A percentile compares a stretch with the other conserved stretches of the same genome.
phyloP scores from a whole-genome alignment of 1,140 invertebrate species.

The honey bee (Apis mellifera) region Amel_HAv3.1 CM009936.2:9786501-9787000 shows the following conservation, averaged over 20 bases:
- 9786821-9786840: not conserved
- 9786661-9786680: not conserved
- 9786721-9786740: not conserved
- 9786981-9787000: not conserved
- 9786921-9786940: no score
- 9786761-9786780: not conserved
- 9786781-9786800: not conserved
- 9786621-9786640: not conserved
- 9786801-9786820: no score
- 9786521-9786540: not conserved
- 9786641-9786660: not conserved
- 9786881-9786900: not conserved
- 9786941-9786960: fast-evolving
- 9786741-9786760: not conserved
- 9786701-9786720: not conserved
- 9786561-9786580: not conserved
- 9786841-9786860: not conserved
- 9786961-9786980: not conserved
- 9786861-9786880: not conserved
- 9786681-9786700: no score
- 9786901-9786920: not conserved
- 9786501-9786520: not conserved
- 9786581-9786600: conserved; percentile 4
- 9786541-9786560: not conserved
- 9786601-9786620: not conserved